Conservation (phyloP, 1,140 invertebrate genomes). For the Apis laboriosa region DNA sequence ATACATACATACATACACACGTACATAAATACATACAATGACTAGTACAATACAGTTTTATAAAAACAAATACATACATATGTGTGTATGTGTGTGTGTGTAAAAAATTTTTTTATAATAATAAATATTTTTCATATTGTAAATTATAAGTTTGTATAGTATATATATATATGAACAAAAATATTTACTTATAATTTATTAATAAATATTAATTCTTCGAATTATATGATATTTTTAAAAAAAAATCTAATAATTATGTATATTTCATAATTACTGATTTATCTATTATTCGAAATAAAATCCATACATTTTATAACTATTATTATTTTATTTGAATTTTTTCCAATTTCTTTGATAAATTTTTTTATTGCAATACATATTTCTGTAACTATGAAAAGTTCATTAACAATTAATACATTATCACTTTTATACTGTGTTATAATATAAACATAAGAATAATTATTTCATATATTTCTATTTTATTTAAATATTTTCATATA, state of each 20-base stretch:
- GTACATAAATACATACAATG: not conserved
- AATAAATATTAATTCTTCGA: not conserved
- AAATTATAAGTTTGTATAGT: not conserved
- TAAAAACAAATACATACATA: not conserved
- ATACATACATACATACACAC: not conserved
- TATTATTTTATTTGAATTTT: not conserved
- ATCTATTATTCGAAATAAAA: not conserved
- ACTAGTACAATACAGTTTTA: conserved; percentile 23
- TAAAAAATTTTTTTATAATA: not conserved
- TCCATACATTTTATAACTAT: not conserved
- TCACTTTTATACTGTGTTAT: not conserved
- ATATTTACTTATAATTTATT: not conserved
- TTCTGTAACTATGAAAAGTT: conserved; percentile 14
- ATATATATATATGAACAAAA: conserved; percentile 9
- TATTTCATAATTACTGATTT: conserved; percentile 10
- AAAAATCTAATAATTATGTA: not conserved
- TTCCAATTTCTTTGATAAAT: not conserved
- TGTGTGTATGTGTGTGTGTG: too few relatives aligned
- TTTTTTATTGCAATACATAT: not conserved
- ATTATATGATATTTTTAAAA: not conserved
- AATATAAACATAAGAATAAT: conserved; percentile 2
- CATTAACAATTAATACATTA: conserved; percentile 15
- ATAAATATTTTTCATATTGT: not conserved
- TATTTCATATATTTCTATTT: conserved; percentile 41
- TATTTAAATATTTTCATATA: conserved; percentile 18